Base-by-base conservation (phyloP, 2,888 invertebrate genomes). In the Parnassius apollo region DNA sequence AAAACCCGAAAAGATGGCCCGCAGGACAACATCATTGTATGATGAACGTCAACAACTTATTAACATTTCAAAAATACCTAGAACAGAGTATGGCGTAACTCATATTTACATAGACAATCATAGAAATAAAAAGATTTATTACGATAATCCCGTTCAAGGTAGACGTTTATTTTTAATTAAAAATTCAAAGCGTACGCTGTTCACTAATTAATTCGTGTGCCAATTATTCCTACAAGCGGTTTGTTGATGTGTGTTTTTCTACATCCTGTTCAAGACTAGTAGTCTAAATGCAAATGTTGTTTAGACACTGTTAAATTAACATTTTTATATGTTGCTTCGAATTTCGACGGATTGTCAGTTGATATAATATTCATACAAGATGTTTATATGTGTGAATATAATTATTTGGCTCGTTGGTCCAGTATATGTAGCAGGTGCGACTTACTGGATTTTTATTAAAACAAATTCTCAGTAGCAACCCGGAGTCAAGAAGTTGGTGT, bases 241-340 rank as follows among this genome's bases (percentile, higher is more conserved):
- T 11, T 11, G 48, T 44, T 48, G 42, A 53, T 60, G 57, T 63
- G 59, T 64, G 57, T 64, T 64, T 64, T 64, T 60, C 52, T n/a
- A 64, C 60, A 64, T 64, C 64, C 64, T 64, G 60, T 60, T 60
- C 35, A 64, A 64, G 60, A 64, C 64, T 54, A 54, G 64, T 64
- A 64, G 64, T 60, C 64, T 59, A 57, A 64, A 64, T 56, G 60
- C 18, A 57, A 64, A 49, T 13, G 48, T 18, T 59, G 44, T 59
- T 58, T 55, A 49, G 55, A 64, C 46, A 56, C 42, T 57, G 58
- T 18, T 57, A 64, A 64, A 59, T 62, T 63, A 59, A 62, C 50
- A 53, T 48, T 52, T 54, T 62, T 13, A 22, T 18, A 55, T 35
- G 45, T 42, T 59, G 61, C 18, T 42, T 50, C 35, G 46, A 59